A percentile compares a stretch with the other conserved stretches of the same genome.
phyloP scores from a whole-genome alignment of 1,140 invertebrate genomes.

The Zaprionus gabonicus region DNA sequence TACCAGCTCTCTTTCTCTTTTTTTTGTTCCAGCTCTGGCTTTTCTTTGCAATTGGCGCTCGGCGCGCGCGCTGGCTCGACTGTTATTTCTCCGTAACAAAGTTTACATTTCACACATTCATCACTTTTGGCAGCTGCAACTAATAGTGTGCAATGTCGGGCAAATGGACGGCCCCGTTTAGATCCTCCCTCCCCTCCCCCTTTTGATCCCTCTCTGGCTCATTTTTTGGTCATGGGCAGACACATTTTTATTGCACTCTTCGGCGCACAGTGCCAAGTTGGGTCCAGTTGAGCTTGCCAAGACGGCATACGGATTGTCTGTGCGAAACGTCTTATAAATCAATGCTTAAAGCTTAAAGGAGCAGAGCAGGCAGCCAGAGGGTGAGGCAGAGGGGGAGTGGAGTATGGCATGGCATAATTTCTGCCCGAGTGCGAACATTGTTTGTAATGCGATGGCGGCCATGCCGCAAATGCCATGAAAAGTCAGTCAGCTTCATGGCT shows the following conservation, averaged over 20 bases:
- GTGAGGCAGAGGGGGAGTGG: not conserved
- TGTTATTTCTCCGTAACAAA: conserved; percentile 81
- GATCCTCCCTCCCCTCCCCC: conserved; percentile 13
- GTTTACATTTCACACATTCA: conserved; percentile 83
- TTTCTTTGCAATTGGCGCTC: conserved; percentile 67
- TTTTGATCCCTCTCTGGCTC: not conserved
- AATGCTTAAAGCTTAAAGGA: conserved; percentile 74
- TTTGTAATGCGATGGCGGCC: conserved; percentile 56
- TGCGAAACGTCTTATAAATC: conserved; percentile 64
- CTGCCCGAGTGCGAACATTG: conserved; percentile 52
- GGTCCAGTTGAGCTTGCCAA: conserved; percentile 70
- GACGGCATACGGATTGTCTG: conserved; percentile 68
- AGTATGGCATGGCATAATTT: conserved; percentile 46
- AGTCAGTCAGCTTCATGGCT: conserved; percentile 38
- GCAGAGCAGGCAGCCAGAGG: conserved; percentile 3
- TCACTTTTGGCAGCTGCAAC: conserved; percentile 83
- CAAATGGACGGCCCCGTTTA: conserved; percentile 76
- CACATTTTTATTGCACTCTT: conserved; percentile 79
- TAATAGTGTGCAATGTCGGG: conserved; percentile 79
- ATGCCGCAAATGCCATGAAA: conserved; percentile 58
- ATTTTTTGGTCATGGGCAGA: conserved; percentile 46
- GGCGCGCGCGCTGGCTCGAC: conserved; percentile 26
- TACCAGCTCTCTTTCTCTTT: not conserved
- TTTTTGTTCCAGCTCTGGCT: conserved; percentile 8
- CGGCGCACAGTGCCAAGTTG: conserved; percentile 57